phyloP scores from a whole-genome alignment of 2,888 invertebrate species.

The Dryocosmus kuriphilus region DNA sequence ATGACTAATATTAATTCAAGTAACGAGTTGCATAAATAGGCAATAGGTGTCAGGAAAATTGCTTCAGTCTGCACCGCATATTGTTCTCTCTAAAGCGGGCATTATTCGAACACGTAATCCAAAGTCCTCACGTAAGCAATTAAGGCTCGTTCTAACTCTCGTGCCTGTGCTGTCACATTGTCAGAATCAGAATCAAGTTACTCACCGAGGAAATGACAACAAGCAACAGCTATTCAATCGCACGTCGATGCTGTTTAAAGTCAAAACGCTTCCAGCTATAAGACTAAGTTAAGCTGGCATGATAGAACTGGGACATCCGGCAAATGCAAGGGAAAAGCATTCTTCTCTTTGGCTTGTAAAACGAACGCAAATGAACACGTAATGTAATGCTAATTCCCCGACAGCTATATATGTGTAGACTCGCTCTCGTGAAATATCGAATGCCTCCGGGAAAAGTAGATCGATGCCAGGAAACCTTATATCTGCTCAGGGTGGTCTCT shows the following conservation, averaged over 20 bases:
- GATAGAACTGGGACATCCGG: constrained; percentile 35
- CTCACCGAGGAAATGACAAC: constrained; percentile 6
- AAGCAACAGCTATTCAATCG: not conserved
- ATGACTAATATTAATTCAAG: not conserved
- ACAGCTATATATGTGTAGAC: constrained; percentile 23
- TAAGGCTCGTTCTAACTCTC: constrained; percentile 17
- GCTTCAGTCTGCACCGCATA: not conserved
- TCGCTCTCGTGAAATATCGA: constrained; percentile 26
- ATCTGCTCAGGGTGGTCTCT: constrained; percentile 22
- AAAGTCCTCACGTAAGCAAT: constrained; percentile 16
- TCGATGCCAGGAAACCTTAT: constrained; percentile 25
- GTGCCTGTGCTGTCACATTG: constrained; percentile 25
- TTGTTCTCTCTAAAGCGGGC: not conserved
- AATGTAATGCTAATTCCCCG: constrained; percentile 38
- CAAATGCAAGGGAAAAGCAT: constrained; percentile 1
- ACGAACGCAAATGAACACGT: constrained; percentile 19
- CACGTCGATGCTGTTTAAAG: constrained; percentile 9
- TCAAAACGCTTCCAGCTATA: constrained; percentile 27
- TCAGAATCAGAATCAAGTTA: constrained; percentile 34
- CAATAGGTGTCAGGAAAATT: not conserved
- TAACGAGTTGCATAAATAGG: not conserved
- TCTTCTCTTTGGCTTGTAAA: constrained; percentile 12
- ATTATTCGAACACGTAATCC: not conserved
- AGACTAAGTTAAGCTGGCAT: constrained; percentile 20
- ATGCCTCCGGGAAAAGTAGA: constrained; percentile 39